Conservation (phyloP, 2,888 invertebrate species). For the Tipula unca region DNA sequence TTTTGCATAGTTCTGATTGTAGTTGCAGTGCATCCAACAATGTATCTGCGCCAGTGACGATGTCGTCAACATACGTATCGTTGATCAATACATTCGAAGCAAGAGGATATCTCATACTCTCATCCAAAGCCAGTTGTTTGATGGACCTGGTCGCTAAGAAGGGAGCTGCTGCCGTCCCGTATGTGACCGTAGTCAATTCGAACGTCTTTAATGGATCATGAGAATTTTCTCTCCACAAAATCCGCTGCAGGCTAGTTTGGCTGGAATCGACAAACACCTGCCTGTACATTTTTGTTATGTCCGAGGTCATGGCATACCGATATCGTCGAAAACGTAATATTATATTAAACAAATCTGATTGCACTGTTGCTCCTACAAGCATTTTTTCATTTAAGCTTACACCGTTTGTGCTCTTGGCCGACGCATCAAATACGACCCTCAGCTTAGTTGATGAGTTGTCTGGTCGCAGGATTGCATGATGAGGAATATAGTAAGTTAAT, state of each 20-base stretch:
- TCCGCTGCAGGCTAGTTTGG: constrained; percentile 22
- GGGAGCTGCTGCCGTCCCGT: no score
- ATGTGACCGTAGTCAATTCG: not conserved
- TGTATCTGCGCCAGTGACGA: no score
- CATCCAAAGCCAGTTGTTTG: no score
- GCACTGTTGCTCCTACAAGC: constrained; percentile 23
- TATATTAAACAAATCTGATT: constrained; percentile 25
- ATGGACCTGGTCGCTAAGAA: no score
- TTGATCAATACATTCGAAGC: no score
- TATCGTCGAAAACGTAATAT: constrained; percentile 20
- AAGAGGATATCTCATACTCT: no score
- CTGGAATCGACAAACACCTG: constrained; percentile 18
- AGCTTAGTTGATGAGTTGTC: constrained; percentile 19
- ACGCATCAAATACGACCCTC: constrained; percentile 22
- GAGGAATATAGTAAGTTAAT: constrained; percentile 24
- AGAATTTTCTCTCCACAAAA: not conserved
- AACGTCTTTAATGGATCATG: not conserved
- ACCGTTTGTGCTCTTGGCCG: constrained; percentile 15
- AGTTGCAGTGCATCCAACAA: no score
- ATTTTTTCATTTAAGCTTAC: constrained; percentile 23
- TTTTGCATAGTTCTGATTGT: no score
- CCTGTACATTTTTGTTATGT: constrained; percentile 24
- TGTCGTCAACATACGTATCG: no score
- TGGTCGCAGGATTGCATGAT: constrained; percentile 25
- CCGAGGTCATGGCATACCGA: constrained; percentile 22